Base-by-base conservation (phyloP, 1,140 invertebrate species). In the Drosophila athabasca region DNA sequence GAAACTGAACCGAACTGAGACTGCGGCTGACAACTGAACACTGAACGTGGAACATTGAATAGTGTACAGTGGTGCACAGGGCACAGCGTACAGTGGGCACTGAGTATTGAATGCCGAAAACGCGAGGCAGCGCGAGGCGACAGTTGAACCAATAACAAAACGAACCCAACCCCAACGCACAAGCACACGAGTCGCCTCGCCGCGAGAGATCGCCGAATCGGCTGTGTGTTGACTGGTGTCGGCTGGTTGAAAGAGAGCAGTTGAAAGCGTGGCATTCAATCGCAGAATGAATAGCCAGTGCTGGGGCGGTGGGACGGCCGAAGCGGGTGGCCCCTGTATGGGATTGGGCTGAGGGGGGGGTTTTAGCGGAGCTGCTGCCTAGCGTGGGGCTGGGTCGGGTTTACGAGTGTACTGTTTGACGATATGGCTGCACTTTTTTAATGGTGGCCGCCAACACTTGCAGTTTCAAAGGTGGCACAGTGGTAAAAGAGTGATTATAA, bases 71-170 rank as follows among this genome's bases (percentile, higher is more conserved):
- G 31, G 17, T 19, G 17, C 17, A 19, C 1, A 1, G 17, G 17
- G 17, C 11, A 31, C 7, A 31, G 31, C 11, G 35, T 39, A 39
- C 35, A 39, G 35, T 39, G 11, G 35, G 11, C 35, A 26, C 43
- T 46, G 57, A 62, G 13, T 17, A 61, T 22, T 52, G 52, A 39
- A 53, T 35, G 45, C 60, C 51, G 62, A 53, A 57, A 64, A 57
- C 54, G 54, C 24, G 24, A 71, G 52, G 55, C 29, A 15, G 24
- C 29, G 46, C 17, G 24, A 26, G 41, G 55, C 62, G 61, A 76
- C 80, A 66, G 69, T 62, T 73, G 75, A 82, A 79, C 80, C 76
- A 79, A 79, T 74, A 78, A 73, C 67, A 78, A 78, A 78, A 72
- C 76, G 76, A 59, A 78, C 75, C 50, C 67, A 77, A 66, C 44